Evolutionary conservation across 2,113 vertebrate species (phyloP).

Genomic region (Callipepla californica): DNA sequence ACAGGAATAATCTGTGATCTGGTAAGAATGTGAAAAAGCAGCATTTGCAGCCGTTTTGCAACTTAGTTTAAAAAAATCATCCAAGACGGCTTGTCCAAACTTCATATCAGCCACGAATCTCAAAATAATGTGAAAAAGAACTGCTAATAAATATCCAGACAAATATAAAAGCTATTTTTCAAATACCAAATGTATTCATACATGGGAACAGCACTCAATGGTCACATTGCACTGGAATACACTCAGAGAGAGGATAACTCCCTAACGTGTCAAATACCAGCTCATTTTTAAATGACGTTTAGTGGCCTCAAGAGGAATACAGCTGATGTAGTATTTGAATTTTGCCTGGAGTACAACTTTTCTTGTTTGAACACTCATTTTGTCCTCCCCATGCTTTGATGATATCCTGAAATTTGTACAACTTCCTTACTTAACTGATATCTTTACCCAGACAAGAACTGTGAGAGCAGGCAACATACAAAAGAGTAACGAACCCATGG

Average conservation of each 20-base stretch:
- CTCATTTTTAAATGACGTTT: slow-evolving; percentile 10
- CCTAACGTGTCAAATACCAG: neutral
- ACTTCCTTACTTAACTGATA: neutral
- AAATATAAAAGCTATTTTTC: slow-evolving; percentile 14
- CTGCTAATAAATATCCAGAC: neutral
- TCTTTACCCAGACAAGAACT: neutral
- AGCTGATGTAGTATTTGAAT: neutral
- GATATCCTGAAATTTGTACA: neutral
- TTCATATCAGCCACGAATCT: neutral
- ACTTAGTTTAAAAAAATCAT: neutral
- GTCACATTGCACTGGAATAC: neutral
- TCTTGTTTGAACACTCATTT: neutral
- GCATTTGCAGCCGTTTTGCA: neutral
- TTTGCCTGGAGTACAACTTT: neutral
- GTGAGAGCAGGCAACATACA: neutral
- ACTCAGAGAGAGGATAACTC: neutral
- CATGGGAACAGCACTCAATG: neutral
- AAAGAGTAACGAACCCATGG: neutral
- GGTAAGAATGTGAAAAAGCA: neutral
- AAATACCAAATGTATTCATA: neutral
- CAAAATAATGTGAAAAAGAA: neutral
- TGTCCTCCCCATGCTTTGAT: neutral
- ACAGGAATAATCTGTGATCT: slow-evolving; percentile 18
- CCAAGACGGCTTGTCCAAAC: neutral
- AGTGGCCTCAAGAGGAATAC: neutral